Evolutionary conservation across 2,113 vertebrate genomes (phyloP).

Genomic region (Tenrec ecaudatus): DNA sequence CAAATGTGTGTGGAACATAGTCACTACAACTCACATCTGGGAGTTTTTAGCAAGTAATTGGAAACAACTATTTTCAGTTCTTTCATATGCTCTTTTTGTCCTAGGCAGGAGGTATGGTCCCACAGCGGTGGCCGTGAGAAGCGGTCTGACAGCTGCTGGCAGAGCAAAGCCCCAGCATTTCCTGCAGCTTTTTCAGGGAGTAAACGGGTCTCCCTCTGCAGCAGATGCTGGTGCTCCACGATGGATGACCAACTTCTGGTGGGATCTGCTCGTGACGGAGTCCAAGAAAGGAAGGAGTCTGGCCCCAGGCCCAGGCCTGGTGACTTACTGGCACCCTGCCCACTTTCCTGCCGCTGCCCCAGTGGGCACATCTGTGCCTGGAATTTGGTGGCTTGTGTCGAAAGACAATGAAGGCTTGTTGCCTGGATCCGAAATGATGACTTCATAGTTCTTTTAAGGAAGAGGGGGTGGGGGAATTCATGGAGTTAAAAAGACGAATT

Average conservation of each 20-base stretch:
- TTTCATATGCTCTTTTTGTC: background rate
- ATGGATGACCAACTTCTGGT: conserved; percentile 47
- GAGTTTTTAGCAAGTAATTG: conserved; percentile 30
- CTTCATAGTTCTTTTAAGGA: conserved; percentile 68
- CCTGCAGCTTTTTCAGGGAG: background rate
- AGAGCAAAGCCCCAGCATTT: background rate
- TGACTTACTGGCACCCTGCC: conserved; percentile 65
- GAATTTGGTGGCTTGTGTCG: conserved; percentile 59
- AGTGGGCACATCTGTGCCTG: conserved; percentile 70
- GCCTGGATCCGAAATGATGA: conserved; percentile 64
- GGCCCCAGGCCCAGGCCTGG: background rate
- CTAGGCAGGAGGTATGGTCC: background rate
- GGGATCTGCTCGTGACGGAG: background rate
- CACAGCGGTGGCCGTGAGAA: background rate
- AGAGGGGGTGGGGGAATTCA: conserved; percentile 36
- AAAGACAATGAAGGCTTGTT: conserved; percentile 74
- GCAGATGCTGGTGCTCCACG: background rate
- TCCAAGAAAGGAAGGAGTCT: conserved; percentile 38
- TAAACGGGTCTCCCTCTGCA: conserved; percentile 19
- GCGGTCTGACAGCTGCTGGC: conserved; percentile 2
- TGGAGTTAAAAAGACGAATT: conserved; percentile 19
- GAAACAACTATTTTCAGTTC: background rate
- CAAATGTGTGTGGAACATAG: background rate
- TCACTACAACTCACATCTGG: conserved; percentile 14
- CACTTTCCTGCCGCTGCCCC: conserved; percentile 29